Conservation (phyloP, 2,797 vertebrate genomes). For the Avahi laniger region DNA sequence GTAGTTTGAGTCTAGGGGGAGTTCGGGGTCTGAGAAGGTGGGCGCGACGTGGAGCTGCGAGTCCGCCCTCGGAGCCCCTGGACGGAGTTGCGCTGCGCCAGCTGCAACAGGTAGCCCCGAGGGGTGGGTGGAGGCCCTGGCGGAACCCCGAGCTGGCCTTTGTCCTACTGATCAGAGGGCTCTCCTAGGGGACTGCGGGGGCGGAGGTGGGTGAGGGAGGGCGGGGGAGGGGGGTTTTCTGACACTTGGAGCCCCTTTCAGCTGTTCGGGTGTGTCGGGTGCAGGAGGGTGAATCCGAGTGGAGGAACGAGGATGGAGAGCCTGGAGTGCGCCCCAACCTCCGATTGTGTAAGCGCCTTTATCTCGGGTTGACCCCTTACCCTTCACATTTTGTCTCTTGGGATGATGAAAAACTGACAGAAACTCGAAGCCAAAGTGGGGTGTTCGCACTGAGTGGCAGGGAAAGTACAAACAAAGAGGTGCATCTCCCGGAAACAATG, state of each 20-base stretch:
- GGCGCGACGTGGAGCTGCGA: not conserved
- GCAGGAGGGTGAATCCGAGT: slow-evolving; percentile 43
- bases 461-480: slow-evolving; percentile 88
- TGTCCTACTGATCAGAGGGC: slow-evolving; percentile 81
- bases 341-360: not conserved
- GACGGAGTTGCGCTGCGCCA: not conserved
- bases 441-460: slow-evolving; percentile 79
- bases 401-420: slow-evolving; percentile 60
- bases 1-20: not conserved
- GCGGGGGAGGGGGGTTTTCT: not conserved
- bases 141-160: slow-evolving; percentile 81
- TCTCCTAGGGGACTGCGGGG: not conserved
- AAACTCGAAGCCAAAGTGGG: slow-evolving; percentile 73
- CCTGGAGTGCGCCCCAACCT: not conserved
- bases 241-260: not conserved
- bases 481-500: slow-evolving; percentile 86
- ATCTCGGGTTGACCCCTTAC: slow-evolving; percentile 34
- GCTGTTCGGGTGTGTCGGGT: not conserved
- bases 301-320: slow-evolving; percentile 37
- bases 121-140: slow-evolving; percentile 81
- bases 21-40: not conserved
- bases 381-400: slow-evolving; percentile 46
- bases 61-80: not conserved
- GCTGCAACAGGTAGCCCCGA: slow-evolving; percentile 94
- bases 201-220: not conserved